Evolutionary conservation across 2,113 vertebrate species (phyloP), one percentile per base, ranked within the genome.

Genomic region (Xyliphius kryptos): DNA sequence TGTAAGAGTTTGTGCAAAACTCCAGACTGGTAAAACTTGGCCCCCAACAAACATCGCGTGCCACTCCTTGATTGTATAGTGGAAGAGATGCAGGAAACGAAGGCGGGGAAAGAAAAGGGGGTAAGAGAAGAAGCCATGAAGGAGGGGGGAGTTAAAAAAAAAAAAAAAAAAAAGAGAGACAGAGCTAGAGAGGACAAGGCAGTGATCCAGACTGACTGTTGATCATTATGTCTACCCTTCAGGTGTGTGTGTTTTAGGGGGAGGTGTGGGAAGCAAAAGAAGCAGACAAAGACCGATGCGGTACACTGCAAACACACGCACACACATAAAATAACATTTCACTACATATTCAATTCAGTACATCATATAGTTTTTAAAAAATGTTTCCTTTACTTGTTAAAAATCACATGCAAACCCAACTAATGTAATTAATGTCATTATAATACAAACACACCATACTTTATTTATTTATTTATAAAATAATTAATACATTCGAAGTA

Each of bases 171-270:
- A 40, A 1, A 17, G 5, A n/a, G 4, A 44, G 12, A 52, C 40
- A 63, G 55, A 76, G 77, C 74, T n/a, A n/a, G n/a, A n/a, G n/a
- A 69, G 74, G 84, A 83, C 83, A 87, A n/a, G 89, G 89, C 85
- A 82, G 83, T 69, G 74, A 81, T 88, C 87, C 88, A 93, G 89
- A 88, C 89, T 85, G 89, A 85, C 89, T 90, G 91, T 89, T 90
- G 91, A 92, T 94, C 91, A 91, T 94, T 91, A 90, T 88, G 92
- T 92, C 91, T 90, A 86, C 91, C 88, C 88, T 92, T 95, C 94
- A 96, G 94, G 94, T 68, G 69, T 69, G 61, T 63, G 84, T 81
- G 85, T 81, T 78, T 65, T 63, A 63, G 56, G 60, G 83, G 80
- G 85, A 81, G 79, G 53, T 66, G 83, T 81, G 85, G 50, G 82